A percentile compares a stretch with the other conserved stretches of the same genome.
These are phyloP conservation scores for Onthophagus sagittarius DNA, from an alignment of 2,888 invertebrate genomes.

Conservation along the genomic window DNA sequence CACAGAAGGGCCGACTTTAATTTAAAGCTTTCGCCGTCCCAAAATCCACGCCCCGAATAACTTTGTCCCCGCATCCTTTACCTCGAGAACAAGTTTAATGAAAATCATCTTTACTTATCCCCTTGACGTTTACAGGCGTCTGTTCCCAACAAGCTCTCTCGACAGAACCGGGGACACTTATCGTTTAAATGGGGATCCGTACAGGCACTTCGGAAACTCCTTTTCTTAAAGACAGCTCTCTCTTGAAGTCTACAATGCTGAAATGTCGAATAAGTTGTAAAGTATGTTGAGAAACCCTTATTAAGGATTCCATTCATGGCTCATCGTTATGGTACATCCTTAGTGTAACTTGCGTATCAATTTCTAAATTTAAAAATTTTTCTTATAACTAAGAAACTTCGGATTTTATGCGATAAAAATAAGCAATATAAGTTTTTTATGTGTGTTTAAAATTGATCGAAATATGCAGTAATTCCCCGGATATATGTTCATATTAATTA, in stretches of 20 bases:
- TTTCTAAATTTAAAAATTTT: too few species aligned
- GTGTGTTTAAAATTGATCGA: too few species aligned
- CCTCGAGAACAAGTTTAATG: slow-evolving; percentile 9
- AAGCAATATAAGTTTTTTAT: too few species aligned
- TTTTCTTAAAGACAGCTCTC: neutral
- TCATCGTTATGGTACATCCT: neutral
- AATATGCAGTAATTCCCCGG: too few species aligned
- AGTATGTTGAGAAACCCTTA: neutral
- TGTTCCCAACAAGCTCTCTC: neutral
- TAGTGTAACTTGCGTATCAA: too few species aligned
- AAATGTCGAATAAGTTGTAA: neutral
- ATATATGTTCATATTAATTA: too few species aligned
- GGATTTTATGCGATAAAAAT: too few species aligned
- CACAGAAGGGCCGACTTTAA: slow-evolving; percentile 1
- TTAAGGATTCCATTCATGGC: neutral
- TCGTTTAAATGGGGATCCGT: neutral
- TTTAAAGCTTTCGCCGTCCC: neutral
- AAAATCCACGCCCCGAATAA: neutral
- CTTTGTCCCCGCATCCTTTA: slow-evolving; percentile 1
- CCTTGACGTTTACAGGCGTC: slow-evolving; percentile 10
- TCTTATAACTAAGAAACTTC: too few species aligned
- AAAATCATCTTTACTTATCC: slow-evolving; percentile 13
- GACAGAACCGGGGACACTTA: slow-evolving; percentile 1
- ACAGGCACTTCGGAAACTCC: neutral
- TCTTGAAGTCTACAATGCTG: neutral